Base-by-base conservation (phyloP, 2,113 vertebrate genomes). In the Gila orcuttii region DNA sequence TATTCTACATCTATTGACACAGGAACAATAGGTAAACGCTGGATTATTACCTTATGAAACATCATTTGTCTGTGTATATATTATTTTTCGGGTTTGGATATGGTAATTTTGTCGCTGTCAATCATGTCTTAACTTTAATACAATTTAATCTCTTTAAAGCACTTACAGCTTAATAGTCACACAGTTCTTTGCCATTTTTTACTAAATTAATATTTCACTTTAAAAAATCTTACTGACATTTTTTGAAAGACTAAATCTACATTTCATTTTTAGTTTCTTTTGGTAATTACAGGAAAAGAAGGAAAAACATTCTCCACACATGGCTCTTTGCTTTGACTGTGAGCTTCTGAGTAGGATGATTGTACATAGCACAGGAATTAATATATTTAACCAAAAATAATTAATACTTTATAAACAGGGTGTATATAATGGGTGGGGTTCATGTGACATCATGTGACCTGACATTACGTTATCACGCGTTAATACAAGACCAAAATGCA, bases 1-100 rank as follows among this genome's bases (percentile, higher is more conserved):
- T 25, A 74, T 13, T 10, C 17, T 45, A 62, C 85, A 23, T 77
- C 50, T 78, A 83, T 13, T 36, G 42, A 78, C 83, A 79, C 45
- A 21, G 84, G 8, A 81, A 85, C 74, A 83, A 87, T 31, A 59
- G 57, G 31, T 21, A 17, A 82, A 82, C 12, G 45, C 62, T 69
- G 62, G 11, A 21, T 57, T 62, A 73, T 80, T 55, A 62, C 3
- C n/a, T 7, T 21, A 23, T 57, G 64, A 13, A 74, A 74, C 60
- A 71, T 36, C 25, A 85, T 82, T 80, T 23, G 52, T 81, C 78
- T 57, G 45, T 73, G 10, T 2, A 69, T 50, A 55, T 47, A 45
- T 75, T 50, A 50, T 50, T 36, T 85, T 85, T 47, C 12, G 15
- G 42, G 36, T 50, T 42, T 55, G 78, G 69, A 84, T 69, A 68